phyloP scores from a whole-genome alignment of 2,888 invertebrate species.

The Drepana falcataria region DNA sequence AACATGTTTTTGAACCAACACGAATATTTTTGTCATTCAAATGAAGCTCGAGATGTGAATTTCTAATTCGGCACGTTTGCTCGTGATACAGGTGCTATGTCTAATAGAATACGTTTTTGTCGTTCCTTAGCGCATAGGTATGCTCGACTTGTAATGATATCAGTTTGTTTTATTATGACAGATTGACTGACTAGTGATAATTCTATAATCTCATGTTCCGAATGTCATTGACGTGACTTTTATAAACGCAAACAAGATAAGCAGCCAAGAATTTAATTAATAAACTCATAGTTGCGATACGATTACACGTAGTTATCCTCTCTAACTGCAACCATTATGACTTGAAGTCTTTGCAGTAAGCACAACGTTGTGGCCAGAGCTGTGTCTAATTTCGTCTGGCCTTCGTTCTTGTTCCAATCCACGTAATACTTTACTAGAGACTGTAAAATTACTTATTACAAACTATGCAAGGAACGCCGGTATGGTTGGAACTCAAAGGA shows the following conservation, averaged over 20 bases:
- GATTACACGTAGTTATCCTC: not conserved
- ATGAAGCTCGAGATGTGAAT: not conserved
- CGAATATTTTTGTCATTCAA: not conserved
- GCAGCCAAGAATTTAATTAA: not conserved
- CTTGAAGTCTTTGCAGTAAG: too few relatives aligned
- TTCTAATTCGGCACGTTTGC: too few relatives aligned
- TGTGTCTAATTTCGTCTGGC: too few relatives aligned
- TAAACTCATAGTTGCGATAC: not conserved
- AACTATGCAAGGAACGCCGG: not conserved
- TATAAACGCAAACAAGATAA: not conserved
- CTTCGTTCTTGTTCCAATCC: not conserved
- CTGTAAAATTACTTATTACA: not conserved
- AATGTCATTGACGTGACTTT: not conserved
- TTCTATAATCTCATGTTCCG: not conserved
- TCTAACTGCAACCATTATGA: too few relatives aligned
- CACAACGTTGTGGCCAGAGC: too few relatives aligned
- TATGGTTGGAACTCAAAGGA: not conserved
- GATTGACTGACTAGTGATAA: too few relatives aligned
- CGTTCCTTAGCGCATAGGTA: too few relatives aligned
- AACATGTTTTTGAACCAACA: conserved; percentile 1
- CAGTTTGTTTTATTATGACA: too few relatives aligned
- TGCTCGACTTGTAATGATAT: too few relatives aligned
- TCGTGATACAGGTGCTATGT: too few relatives aligned
- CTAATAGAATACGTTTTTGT: too few relatives aligned
- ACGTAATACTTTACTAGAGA: not conserved